Conservation (phyloP, 2,888 invertebrate genomes). For the Busseola fusca region DNA sequence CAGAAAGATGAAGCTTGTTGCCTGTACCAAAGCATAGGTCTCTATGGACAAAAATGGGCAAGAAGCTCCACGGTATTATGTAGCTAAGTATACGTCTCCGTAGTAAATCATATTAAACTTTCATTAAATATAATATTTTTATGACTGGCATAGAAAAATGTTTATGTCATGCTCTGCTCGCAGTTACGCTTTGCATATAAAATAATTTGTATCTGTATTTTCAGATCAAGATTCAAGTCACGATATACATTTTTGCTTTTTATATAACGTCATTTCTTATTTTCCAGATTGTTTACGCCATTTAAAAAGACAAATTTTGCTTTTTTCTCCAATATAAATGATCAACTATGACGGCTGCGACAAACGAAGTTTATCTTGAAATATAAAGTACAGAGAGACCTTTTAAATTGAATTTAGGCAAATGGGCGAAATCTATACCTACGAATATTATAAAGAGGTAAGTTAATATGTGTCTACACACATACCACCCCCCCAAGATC, state of each 20-base stretch:
- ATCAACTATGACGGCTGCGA: neutral
- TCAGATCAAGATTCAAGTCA: neutral
- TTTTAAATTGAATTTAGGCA: neutral
- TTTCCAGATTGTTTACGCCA: neutral
- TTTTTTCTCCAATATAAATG: conserved; percentile 6
- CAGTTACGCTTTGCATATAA: neutral
- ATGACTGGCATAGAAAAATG: neutral
- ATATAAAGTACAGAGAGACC: conserved; percentile 3
- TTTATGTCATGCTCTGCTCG: neutral
- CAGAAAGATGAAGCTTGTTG: too few relatives aligned
- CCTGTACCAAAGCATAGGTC: too few relatives aligned
- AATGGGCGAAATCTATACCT: neutral
- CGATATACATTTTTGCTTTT: neutral
- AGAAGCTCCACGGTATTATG: too few relatives aligned
- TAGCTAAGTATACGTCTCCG: too few relatives aligned
- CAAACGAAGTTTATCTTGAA: conserved; percentile 1
- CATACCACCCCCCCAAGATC: too few relatives aligned
- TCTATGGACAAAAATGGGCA: too few relatives aligned
- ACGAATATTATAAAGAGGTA: neutral
- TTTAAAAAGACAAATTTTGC: conserved; percentile 1
- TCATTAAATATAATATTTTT: neutral
- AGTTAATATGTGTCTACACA: too few relatives aligned
- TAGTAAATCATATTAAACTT: neutral
- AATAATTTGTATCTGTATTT: neutral
- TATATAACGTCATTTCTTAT: neutral